phyloP scores from a whole-genome alignment of 2,113 vertebrate species.

The Lucifuga dentata region DNA sequence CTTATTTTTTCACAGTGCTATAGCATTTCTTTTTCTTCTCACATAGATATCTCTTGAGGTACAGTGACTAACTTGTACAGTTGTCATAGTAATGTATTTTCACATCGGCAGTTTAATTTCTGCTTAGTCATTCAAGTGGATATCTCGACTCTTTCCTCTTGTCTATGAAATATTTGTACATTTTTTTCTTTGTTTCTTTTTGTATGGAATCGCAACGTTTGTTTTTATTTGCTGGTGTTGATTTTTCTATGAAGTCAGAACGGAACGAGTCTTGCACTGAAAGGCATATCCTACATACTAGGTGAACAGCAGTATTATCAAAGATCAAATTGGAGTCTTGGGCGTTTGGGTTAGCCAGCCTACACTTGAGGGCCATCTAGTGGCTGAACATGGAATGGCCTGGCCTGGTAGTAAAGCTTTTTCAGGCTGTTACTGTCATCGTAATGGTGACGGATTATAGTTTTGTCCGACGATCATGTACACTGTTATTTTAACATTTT shows the following conservation, averaged over 20 bases:
- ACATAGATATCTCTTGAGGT: constrained; percentile 76
- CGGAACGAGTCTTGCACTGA: constrained; percentile 83
- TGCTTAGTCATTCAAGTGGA: constrained; percentile 57
- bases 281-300: constrained; percentile 77
- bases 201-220: constrained; percentile 55
- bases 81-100: constrained; percentile 80
- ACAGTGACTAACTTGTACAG: constrained; percentile 81
- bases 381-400: constrained; percentile 57
- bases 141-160: constrained; percentile 52
- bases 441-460: constrained; percentile 53
- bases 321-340: constrained; percentile 74
- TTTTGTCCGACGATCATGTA: constrained; percentile 71
- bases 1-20: constrained; percentile 78
- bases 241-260: constrained; percentile 64
- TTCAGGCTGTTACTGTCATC: constrained; percentile 60
- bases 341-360: constrained; percentile 52
- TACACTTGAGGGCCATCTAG: constrained; percentile 70
- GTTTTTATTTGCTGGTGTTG: constrained; percentile 61
- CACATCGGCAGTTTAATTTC: constrained; percentile 61
- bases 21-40: constrained; percentile 64
- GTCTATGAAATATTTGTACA: constrained; percentile 56
- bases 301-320: constrained; percentile 84
- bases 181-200: constrained; percentile 53
- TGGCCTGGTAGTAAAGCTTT: constrained; percentile 64
- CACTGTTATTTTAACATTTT: constrained; percentile 46